These are phyloP conservation scores for Azemiops feae DNA, from an alignment of 2,113 vertebrate genomes.

Conservation along the genomic window DNA sequence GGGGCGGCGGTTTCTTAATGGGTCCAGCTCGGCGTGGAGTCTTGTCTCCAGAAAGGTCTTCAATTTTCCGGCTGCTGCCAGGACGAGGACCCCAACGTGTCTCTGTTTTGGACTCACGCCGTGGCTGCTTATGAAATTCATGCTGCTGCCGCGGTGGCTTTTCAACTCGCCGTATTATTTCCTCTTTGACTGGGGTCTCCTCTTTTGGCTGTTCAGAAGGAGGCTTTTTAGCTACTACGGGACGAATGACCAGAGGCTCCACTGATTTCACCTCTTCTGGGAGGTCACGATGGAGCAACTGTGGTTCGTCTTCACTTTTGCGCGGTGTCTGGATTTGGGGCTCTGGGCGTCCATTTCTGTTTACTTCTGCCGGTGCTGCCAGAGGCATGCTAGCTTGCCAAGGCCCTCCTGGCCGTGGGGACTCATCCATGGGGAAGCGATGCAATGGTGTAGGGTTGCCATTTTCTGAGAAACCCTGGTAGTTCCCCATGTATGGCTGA, in stretches of 20 bases:
- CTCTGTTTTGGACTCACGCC: slow-evolving; percentile 86
- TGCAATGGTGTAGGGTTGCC: slow-evolving; percentile 67
- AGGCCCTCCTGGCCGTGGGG: slow-evolving; percentile 41
- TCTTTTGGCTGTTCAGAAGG: slow-evolving; percentile 50
- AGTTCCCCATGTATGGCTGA: slow-evolving; percentile 75
- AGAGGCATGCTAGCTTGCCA: slow-evolving; percentile 31
- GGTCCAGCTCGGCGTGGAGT: slow-evolving; percentile 75
- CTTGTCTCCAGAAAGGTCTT: slow-evolving; percentile 48
- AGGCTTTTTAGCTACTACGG: slow-evolving; percentile 46
- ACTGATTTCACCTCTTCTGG: slow-evolving; percentile 22
- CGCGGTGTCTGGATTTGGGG: not conserved
- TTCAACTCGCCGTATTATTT: slow-evolving; percentile 44
- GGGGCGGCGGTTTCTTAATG: slow-evolving; percentile 76
- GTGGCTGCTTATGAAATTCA: slow-evolving; percentile 65
- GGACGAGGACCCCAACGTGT: slow-evolving; percentile 92
- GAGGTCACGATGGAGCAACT: not conserved
- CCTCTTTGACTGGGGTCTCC: slow-evolving; percentile 45
- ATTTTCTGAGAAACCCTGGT: slow-evolving; percentile 80
- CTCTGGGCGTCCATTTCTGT: slow-evolving; percentile 31
- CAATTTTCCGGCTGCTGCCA: slow-evolving; percentile 71
- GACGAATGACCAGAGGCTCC: slow-evolving; percentile 12
- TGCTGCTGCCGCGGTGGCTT: slow-evolving; percentile 48
- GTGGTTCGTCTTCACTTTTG: slow-evolving; percentile 10
- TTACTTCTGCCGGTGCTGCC: slow-evolving; percentile 43
- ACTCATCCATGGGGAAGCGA: slow-evolving; percentile 66